A percentile compares a stretch with the other conserved stretches of the same genome.
Conservation (phyloP, 2,888 invertebrate species). For the Philereme vetulata region DNA sequence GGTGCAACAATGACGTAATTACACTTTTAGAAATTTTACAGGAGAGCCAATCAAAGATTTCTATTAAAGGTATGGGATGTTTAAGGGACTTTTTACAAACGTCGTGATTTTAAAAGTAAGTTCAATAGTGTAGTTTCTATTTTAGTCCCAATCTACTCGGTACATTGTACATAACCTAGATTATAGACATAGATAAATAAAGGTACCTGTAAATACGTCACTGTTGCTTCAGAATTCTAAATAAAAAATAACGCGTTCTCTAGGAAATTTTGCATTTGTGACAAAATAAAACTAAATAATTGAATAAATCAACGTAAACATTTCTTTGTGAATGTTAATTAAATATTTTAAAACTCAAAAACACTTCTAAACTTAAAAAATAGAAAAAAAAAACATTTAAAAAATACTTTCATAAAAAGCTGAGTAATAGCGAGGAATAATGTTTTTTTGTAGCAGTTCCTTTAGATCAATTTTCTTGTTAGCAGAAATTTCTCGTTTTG, state of each 20-base stretch:
- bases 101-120: constrained; percentile 7
- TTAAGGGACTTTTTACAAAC: constrained; percentile 1
- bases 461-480: constrained; percentile 15
- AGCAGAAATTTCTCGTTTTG: constrained; percentile 19
- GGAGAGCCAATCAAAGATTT: constrained; percentile 1
- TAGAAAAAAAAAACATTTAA: constrained; percentile 11
- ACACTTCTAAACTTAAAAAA: too few relatives aligned
- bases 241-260: constrained; percentile 16
- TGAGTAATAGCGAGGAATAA: constrained; percentile 12
- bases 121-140: constrained; percentile 12
- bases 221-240: constrained; percentile 22
- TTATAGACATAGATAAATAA: constrained; percentile 3
- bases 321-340: too few relatives aligned
- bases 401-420: constrained; percentile 8
- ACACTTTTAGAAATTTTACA: background rate
- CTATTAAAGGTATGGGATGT: background rate
- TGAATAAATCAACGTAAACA: too few relatives aligned
- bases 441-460: constrained; percentile 7
- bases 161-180: constrained; percentile 6
- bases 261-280: constrained; percentile 23
- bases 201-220: constrained; percentile 24
- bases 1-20: constrained; percentile 1
- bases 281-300: constrained; percentile 8
- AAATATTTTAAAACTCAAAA: too few relatives aligned
- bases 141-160: constrained; percentile 2